Base-by-base conservation (phyloP, 2,113 vertebrate genomes). In the Dicaeum eximium region DNA sequence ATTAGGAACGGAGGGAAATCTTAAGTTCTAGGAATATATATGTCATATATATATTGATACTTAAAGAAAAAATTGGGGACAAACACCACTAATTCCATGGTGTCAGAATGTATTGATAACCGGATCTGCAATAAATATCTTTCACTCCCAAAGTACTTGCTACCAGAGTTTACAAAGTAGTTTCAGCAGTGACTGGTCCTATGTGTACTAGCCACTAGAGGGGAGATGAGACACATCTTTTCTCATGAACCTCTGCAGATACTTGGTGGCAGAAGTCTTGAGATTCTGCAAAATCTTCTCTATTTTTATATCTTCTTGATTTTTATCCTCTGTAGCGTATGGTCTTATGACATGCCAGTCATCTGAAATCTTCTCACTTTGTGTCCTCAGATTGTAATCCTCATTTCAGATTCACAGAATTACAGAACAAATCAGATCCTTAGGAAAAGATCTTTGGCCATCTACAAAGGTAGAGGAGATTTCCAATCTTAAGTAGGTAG, bases 161-260 rank as follows among this genome's bases (percentile, higher is more conserved):
- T 31, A 24, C 51, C 65, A 33, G 60, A 51, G 23, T 64, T 88
- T 47, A 20, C 27, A 8, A 57, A 20, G 15, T 12, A 33, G 20
- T 66, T 91, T 88, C 60, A 73, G 30, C 56, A 27, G 42, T 54
- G 77, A 6, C 51, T 71, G 81, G 89, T 95, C 77, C 93, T 96
- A 4, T 78, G 73, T 56, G 65, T 91, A 78, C 24, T 77, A 91
- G 61, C 96, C 96, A 94, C 95, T 96, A 94, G 95, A 96, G 96
- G 96, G 96, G 33, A 92, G 28, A 84, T 96, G 73, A 92, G 81
- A 90, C 51, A 84, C 33, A 18, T 69, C 23, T 53, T 85, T 94
- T 71, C 44, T 75, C 61, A 25, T 1, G 6, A 87, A 51, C 22
- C 56, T 74, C 78, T 74, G 51, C 44, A 62, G 47, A 8, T 62